Percentiles rank a stretch among this genome's conserved stretches.
Evolutionary conservation across 1,140 invertebrate species (phyloP).

Genomic region (Zophobas morio): DNA sequence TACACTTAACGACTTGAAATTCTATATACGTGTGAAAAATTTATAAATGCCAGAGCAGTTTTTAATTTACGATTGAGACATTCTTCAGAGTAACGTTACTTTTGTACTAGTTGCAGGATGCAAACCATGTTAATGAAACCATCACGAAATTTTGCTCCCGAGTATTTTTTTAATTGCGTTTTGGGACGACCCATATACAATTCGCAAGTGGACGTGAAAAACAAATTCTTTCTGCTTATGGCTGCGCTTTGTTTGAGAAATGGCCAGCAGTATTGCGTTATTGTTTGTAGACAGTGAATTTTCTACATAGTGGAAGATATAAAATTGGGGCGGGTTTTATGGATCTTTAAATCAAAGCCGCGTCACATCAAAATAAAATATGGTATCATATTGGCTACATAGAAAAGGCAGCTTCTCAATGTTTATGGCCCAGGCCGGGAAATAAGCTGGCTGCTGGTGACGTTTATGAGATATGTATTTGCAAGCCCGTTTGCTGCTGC

Average conservation of each 20-base stretch:
- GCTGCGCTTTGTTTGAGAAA: slow-evolving; percentile 1
- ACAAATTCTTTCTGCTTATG: too few relatives aligned
- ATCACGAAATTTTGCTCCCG: too few relatives aligned
- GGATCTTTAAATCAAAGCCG: slow-evolving; percentile 62
- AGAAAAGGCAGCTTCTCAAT: slow-evolving; percentile 62
- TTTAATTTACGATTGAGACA: too few relatives aligned
- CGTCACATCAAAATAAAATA: slow-evolving; percentile 66
- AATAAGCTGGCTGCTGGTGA: slow-evolving; percentile 62
- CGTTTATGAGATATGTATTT: slow-evolving; percentile 64
- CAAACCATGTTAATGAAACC: too few relatives aligned
- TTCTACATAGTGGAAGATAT: slow-evolving; percentile 55
- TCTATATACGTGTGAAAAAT: too few relatives aligned
- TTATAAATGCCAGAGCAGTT: too few relatives aligned
- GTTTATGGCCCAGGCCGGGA: slow-evolving; percentile 61
- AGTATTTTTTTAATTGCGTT: too few relatives aligned
- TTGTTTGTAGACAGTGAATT: slow-evolving; percentile 51
- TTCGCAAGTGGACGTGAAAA: too few relatives aligned
- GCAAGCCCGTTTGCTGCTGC: slow-evolving; percentile 54
- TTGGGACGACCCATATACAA: too few relatives aligned
- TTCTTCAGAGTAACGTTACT: too few relatives aligned
- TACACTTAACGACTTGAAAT: too few relatives aligned
- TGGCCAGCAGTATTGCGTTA: slow-evolving; percentile 6
- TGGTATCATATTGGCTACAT: slow-evolving; percentile 64
- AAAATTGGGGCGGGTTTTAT: slow-evolving; percentile 62
- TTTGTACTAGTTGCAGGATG: too few relatives aligned